Base-by-base conservation (phyloP, 2,888 invertebrate genomes). In the Leptinotarsa rubiginosa region DNA sequence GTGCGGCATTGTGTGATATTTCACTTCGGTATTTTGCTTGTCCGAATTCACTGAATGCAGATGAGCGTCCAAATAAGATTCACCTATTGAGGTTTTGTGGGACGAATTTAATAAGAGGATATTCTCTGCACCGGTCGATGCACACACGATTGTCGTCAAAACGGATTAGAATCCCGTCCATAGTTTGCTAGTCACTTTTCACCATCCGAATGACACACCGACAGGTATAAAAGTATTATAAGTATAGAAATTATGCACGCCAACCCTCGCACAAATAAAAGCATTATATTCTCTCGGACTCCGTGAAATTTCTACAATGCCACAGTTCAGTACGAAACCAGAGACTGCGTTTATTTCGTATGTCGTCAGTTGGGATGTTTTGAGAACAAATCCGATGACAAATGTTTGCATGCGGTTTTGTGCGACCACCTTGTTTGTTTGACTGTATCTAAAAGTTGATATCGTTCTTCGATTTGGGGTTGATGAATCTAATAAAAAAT, bases 131-230 rank as follows among this genome's bases (percentile, higher is more conserved):
- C 56, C 69, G 41, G 54, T 31, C 31, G 31, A n/a, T 47, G 18
- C 74, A 76, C 75, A 77, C 69, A 72, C 73, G 74, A 73, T 73
- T 76, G 76, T 78, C 75, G 69, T 79, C 79, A 77, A 79, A 79
- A 77, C 67, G 75, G 74, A 77, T 73, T 80, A 75, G 50, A 66
- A 70, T 66, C 54, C 47, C 50, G 74, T 66, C 59, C 70, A 62
- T 74, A 79, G 78, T 79, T 78, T 71, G 72, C 64, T 71, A 77
- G 77, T 78, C 78, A 77, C 75, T 75, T 72, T 75, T 75, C 75
- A 62, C 62, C 62, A 31, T 62, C 41, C 62, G 41, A 62, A 62
- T 62, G 62, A 62, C 62, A 62, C 72, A 69, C 52, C 69, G 64
- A 76, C 74, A 66, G 70, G 73, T 69, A 70, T 71, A 69, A 75